Evolutionary conservation across 2,888 invertebrate genomes (phyloP).

Genomic region (Drosophila mettleri): DNA sequence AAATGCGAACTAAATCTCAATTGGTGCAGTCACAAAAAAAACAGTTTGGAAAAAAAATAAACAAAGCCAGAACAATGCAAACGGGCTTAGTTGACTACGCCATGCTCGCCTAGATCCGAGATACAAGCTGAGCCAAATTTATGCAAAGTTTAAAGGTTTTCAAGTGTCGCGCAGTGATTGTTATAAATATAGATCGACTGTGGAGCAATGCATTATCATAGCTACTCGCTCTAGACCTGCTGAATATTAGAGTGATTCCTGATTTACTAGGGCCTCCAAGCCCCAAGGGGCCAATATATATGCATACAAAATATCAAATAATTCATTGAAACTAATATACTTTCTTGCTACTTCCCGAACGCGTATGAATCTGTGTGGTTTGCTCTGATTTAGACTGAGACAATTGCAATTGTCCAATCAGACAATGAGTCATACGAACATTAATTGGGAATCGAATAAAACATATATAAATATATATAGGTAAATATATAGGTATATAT

Average conservation of each 20-base stretch:
- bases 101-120: not conserved
- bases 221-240: not conserved
- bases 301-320: not conserved
- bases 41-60: slow-evolving; percentile 3
- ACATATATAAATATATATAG: too few relatives aligned
- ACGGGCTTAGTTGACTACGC: not conserved
- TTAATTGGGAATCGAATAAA: not conserved
- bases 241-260: not conserved
- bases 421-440: slow-evolving; percentile 22
- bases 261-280: too few relatives aligned
- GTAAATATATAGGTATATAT: too few relatives aligned
- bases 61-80: not conserved
- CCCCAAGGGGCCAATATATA: not conserved
- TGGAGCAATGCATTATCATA: not conserved
- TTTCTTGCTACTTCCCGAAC: not conserved
- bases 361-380: slow-evolving; percentile 3
- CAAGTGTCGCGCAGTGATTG: too few relatives aligned
- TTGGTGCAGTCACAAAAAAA: slow-evolving; percentile 4
- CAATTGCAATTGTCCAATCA: slow-evolving; percentile 28
- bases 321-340: not conserved
- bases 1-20: slow-evolving; percentile 32
- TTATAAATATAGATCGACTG: not conserved
- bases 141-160: not conserved
- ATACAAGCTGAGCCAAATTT: not conserved
- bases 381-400: slow-evolving; percentile 49